Conservation (phyloP, 2,888 invertebrate species). For the Scaeva pyrastri region DNA sequence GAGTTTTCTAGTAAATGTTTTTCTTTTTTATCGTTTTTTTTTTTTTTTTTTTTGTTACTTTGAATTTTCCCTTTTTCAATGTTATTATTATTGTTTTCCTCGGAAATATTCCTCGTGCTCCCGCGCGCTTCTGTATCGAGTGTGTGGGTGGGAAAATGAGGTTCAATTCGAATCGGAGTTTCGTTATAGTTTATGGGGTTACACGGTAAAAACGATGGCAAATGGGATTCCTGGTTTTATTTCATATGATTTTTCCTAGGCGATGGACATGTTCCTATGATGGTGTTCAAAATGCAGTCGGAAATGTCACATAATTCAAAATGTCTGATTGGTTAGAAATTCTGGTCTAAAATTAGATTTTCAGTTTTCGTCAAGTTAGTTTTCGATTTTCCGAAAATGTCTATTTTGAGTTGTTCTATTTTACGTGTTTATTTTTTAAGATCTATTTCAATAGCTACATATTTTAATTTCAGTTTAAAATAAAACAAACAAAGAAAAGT, state of each 20-base stretch:
- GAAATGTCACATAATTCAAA: slow-evolving; percentile 46
- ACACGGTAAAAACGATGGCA: slow-evolving; percentile 65
- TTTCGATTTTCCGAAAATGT: background rate
- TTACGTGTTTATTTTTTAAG: background rate
- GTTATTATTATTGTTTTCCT: slow-evolving; percentile 74
- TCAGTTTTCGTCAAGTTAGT: background rate
- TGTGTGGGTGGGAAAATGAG: slow-evolving; percentile 63
- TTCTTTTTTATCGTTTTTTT: slow-evolving; percentile 16
- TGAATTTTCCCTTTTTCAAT: slow-evolving; percentile 69
- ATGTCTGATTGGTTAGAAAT: background rate
- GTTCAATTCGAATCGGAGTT: slow-evolving; percentile 25
- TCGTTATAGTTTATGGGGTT: slow-evolving; percentile 43
- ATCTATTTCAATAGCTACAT: background rate
- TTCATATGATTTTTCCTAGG: slow-evolving; percentile 38
- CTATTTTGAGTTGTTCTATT: slow-evolving; percentile 14
- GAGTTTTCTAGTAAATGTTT: slow-evolving; percentile 50
- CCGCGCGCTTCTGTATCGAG: slow-evolving; percentile 16
- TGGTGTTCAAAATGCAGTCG: slow-evolving; percentile 29
- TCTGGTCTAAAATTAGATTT: slow-evolving; percentile 7
- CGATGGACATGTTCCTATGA: slow-evolving; percentile 5
- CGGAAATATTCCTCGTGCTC: slow-evolving; percentile 27
- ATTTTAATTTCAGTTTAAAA: background rate
- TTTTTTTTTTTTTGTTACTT: slow-evolving; percentile 30
- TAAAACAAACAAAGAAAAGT: background rate
- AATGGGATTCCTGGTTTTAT: slow-evolving; percentile 26